Evolutionary conservation across 2,888 invertebrate genomes (phyloP).

Genomic region (Tachina grossa): DNA sequence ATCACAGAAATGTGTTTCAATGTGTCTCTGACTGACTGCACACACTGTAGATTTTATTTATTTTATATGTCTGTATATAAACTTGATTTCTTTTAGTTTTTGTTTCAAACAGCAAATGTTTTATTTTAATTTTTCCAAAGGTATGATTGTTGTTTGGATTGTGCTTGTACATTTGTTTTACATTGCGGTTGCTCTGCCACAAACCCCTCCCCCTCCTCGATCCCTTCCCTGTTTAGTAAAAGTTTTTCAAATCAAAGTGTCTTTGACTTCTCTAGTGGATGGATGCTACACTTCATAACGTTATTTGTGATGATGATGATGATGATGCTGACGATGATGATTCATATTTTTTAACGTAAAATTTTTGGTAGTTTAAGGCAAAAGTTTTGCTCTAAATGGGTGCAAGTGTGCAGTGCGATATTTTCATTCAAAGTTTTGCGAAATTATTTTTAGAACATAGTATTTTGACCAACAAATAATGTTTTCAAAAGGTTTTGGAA

Average conservation of each 20-base stretch:
- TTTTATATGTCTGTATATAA: conserved; percentile 13
- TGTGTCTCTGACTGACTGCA: conserved; percentile 29
- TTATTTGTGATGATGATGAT: neutral
- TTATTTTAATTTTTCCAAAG: conserved; percentile 25
- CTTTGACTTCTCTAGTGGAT: conserved; percentile 53
- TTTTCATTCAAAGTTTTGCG: conserved; percentile 5
- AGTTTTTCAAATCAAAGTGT: conserved; percentile 35
- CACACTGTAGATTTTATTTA: conserved; percentile 45
- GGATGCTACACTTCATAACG: conserved; percentile 27
- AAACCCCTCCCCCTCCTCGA: neutral
- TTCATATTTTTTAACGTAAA: conserved; percentile 29
- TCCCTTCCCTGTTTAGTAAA: neutral
- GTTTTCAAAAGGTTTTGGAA: neutral
- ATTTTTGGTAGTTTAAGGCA: neutral
- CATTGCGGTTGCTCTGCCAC: conserved; percentile 51
- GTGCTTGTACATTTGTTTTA: conserved; percentile 60
- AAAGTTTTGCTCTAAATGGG: too few species aligned
- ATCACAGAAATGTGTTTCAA: conserved; percentile 16
- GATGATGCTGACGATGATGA: conserved; percentile 42
- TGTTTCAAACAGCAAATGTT: conserved; percentile 45
- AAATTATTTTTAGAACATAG: neutral
- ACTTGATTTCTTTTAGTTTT: conserved; percentile 21
- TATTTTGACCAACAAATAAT: neutral
- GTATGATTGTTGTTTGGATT: conserved; percentile 42
- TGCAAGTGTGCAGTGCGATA: conserved; percentile 5